Base-by-base conservation (phyloP, 2,888 invertebrate genomes). In the Odontomyia ornata region DNA sequence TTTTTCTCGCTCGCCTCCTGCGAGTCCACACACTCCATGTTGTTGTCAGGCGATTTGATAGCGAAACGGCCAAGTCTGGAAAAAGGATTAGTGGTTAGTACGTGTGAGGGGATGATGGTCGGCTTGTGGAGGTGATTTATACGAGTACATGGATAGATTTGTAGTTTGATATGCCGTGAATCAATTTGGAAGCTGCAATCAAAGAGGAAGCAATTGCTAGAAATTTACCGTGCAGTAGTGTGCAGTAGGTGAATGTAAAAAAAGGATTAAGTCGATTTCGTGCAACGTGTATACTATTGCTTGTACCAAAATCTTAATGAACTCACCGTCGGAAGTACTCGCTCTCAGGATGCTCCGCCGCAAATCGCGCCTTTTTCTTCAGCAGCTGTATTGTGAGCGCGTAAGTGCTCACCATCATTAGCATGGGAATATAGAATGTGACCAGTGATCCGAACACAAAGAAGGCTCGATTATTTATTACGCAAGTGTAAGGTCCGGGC, bases 351-450 rank as follows among this genome's bases (percentile, higher is more conserved):
- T 91, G 90, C 80, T 90, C 90, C 56, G 90, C 93, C 0, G 92
- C 93, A 81, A 94, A 89, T 79, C 91, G 89, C 0, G 94, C 94
- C 83, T 94, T 94, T 80, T 93, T 90, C 82, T 94, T 91, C 81
- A 98, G 88, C 81, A 98, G 88, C 81, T 95, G 93, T 30, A 97
- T 95, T 0, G 98, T 98, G 78, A 97, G 88, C 0, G 94, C 93
- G 84, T 97, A 98, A 0, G 96, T 95, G 77, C 95, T 91, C 79
- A 97, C 93, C 98, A 98, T 98, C 82, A 95, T 95, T 81, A 96
- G 89, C 92, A 98, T 95, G 4, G 98, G 98, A 80, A 98, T 93
- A 89, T 97, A 97, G 88, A 98, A 98, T 46, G 97, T 95, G 77
- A 96, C 93, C 83, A 97, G 88, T 0, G 97, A 97, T 23, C 97